phyloP scores from a whole-genome alignment of 2,888 invertebrate genomes.

The Argyresthia albistria region DNA sequence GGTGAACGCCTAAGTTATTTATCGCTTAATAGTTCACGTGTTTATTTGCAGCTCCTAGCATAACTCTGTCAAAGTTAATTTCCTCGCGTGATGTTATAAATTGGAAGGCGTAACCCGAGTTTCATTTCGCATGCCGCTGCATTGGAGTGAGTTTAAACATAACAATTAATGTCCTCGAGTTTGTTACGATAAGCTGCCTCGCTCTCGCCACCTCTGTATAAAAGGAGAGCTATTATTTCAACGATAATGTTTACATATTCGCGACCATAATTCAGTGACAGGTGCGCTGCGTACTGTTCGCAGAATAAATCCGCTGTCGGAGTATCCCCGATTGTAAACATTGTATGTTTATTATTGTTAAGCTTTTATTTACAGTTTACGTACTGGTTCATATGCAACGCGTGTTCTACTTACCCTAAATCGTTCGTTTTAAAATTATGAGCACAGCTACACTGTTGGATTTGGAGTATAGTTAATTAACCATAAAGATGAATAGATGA shows the following conservation, averaged over 20 bases:
- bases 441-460: not conserved
- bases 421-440: not conserved
- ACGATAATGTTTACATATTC: slow-evolving; percentile 22
- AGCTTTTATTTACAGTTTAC: slow-evolving; percentile 2
- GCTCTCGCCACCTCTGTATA: slow-evolving; percentile 16
- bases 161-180: slow-evolving; percentile 21
- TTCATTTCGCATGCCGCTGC: slow-evolving; percentile 15
- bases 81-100: slow-evolving; percentile 30
- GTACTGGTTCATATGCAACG: not conserved
- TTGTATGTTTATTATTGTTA: slow-evolving; percentile 24
- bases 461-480: slow-evolving; percentile 6
- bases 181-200: slow-evolving; percentile 21
- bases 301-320: slow-evolving; percentile 4
- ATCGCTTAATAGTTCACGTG: not conserved
- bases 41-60: slow-evolving; percentile 8
- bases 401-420: not conserved
- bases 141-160: slow-evolving; percentile 18
- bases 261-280: slow-evolving; percentile 41
- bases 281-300: slow-evolving; percentile 29
- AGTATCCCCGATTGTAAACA: slow-evolving; percentile 24
- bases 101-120: slow-evolving; percentile 18
- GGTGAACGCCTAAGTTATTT: not conserved
- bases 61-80: slow-evolving; percentile 30
- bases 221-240: slow-evolving; percentile 18
- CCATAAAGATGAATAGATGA: slow-evolving; percentile 17